Evolutionary conservation across 2,888 invertebrate species (phyloP), one percentile per base, ranked within the genome.

Genomic region (Plebejus anna): DNA sequence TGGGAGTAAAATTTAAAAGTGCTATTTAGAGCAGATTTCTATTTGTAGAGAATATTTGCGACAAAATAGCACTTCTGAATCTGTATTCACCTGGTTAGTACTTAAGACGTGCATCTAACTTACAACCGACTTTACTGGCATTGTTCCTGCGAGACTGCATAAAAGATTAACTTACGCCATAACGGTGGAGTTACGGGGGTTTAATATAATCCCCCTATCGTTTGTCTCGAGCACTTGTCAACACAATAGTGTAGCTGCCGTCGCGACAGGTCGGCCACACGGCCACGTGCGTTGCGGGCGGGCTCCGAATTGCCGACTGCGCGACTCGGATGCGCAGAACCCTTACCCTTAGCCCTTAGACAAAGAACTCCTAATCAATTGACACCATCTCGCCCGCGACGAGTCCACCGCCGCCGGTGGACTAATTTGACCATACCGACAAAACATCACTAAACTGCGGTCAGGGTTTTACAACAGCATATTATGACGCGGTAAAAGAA

Each of bases 401-500:
- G 22, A 47, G 28, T 11, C 28, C 16, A 28, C 16, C 55, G 32
- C 16, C 55, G 32, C 28, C 5, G 22, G 5, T 5, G 81, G 83
- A 83, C 81, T 85, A 83, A 82, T 83, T 84, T 83, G 79, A 80
- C 80, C 84, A 83, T 83, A 86, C 85, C 87, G 86, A 86, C 87
- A 85, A 85, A 89, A 88, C 85, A 86, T 28, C 85, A 85, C 82
- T 83, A 83, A 87, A 86, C 87, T 86, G 85, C 86, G 86, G 83
- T 89, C 87, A 86, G 87, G 84, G 87, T 85, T 88, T 87, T 85
- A 87, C 88, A 89, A 88, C 88, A 87, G 87, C 90, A 89, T 90
- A 91, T 91, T 90, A 91, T 91, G 92, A 91, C 92, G 91, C 90
- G 92, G 89, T 90, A 92, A 93, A 92, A 92, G 90, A 91, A 93